Conservation (phyloP, 2,888 invertebrate species). For the Coelinius sp. region DNA sequence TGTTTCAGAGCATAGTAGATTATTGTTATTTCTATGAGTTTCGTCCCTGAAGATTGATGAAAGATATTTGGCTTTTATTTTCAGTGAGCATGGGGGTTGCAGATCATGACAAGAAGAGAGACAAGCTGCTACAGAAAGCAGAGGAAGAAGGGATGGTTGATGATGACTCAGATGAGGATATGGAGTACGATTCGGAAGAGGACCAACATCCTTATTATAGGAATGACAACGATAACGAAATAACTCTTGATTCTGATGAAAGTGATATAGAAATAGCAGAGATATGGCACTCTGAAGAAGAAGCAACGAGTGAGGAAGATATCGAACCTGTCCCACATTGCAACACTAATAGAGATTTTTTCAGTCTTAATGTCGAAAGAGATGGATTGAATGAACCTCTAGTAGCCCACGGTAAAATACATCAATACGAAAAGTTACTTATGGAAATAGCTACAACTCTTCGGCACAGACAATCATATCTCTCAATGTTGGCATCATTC, state of each 20-base stretch:
- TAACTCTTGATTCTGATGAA: neutral
- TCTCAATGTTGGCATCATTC: neutral
- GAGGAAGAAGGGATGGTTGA: no score
- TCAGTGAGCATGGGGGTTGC: neutral
- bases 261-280: neutral
- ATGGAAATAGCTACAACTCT: neutral
- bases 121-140: no score
- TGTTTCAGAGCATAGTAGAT: no score
- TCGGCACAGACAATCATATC: neutral
- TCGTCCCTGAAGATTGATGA: neutral
- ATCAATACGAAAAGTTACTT: neutral
- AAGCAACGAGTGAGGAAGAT: neutral
- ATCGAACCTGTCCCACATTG: neutral
- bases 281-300: neutral
- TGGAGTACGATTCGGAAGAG: neutral
- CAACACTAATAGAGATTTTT: neutral
- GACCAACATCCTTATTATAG: neutral
- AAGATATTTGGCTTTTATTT: neutral
- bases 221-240: neutral
- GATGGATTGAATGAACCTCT: neutral
- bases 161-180: neutral
- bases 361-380: neutral
- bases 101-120: neutral
- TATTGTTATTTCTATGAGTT: no score
- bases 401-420: neutral